phyloP scores from a whole-genome alignment of 2,888 invertebrate species.

The Pseudococcus longispinus region DNA sequence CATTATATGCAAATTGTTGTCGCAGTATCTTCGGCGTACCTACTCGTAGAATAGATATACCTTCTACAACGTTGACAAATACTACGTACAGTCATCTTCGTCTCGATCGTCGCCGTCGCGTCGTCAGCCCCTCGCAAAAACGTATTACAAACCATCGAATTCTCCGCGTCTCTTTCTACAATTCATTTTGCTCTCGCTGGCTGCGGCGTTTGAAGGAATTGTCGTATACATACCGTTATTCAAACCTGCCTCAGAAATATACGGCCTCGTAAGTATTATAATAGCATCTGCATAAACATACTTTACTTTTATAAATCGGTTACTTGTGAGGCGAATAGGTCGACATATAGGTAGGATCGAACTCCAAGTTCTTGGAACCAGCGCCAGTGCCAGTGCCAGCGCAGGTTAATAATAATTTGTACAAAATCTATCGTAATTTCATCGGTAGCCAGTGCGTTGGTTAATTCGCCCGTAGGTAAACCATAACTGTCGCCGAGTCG shows the following conservation, averaged over 20 bases:
- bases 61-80: not conserved
- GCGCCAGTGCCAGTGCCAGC: not conserved
- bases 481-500: constrained; percentile 8
- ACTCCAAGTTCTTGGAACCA: not conserved
- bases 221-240: not conserved
- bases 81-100: not conserved
- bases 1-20: constrained; percentile 33
- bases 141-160: not conserved
- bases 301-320: not conserved
- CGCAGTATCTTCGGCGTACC: not conserved
- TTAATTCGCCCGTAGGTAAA: not conserved
- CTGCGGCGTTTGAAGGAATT: not conserved
- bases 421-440: not conserved
- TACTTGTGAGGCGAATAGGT: not conserved
- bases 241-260: not conserved
- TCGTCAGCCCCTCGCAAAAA: not conserved
- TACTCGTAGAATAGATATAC: too few relatives aligned
- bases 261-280: not conserved
- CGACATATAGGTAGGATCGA: too few relatives aligned
- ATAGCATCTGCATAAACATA: constrained; percentile 25
- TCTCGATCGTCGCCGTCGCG: not conserved
- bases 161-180: not conserved
- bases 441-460: not conserved
- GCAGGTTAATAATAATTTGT: not conserved
- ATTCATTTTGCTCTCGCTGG: not conserved